Percentiles rank a stretch among this genome's conserved stretches.
phyloP scores from a whole-genome alignment of 1,140 invertebrate species.

The Steinernema feltiae region DNA sequence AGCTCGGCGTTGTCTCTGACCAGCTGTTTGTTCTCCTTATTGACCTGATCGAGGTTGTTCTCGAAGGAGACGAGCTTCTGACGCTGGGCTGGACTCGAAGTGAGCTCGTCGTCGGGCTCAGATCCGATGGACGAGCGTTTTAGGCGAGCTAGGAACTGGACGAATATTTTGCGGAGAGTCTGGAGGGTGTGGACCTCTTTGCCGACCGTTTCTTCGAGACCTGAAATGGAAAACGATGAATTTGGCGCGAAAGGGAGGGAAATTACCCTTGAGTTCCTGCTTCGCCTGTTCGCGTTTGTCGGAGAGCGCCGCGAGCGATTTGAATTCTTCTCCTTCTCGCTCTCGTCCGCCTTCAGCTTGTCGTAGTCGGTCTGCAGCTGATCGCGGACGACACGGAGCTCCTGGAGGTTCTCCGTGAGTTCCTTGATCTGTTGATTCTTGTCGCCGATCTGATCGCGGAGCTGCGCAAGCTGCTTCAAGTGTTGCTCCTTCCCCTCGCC shows the following conservation, averaged over 20 bases:
- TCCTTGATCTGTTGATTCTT: constrained; percentile 83
- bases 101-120: constrained; percentile 76
- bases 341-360: constrained; percentile 84
- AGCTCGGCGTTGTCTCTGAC: constrained; percentile 97
- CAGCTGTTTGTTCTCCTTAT: constrained; percentile 75
- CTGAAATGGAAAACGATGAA: constrained; percentile 23
- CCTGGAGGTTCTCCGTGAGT: constrained; percentile 82
- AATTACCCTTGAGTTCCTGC: constrained; percentile 84
- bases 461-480: constrained; percentile 73
- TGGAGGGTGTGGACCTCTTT: constrained; percentile 96
- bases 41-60: constrained; percentile 96
- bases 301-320: constrained; percentile 69
- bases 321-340: constrained; percentile 84
- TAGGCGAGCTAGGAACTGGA: constrained; percentile 80
- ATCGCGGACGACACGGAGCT: constrained; percentile 81
- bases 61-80: constrained; percentile 99
- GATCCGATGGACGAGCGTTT: constrained; percentile 64
- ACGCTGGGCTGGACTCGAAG: constrained; percentile 75
- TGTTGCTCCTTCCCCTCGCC: constrained; percentile 86
- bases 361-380: constrained; percentile 90
- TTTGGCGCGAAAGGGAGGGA: neutral
- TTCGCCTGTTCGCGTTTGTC: constrained; percentile 80
- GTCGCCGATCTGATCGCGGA: constrained; percentile 83
- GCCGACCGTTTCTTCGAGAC: constrained; percentile 87
- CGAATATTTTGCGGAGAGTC: constrained; percentile 92